Conservation (phyloP, 2,888 invertebrate genomes). For the Ditylenchus weischeri region DNA sequence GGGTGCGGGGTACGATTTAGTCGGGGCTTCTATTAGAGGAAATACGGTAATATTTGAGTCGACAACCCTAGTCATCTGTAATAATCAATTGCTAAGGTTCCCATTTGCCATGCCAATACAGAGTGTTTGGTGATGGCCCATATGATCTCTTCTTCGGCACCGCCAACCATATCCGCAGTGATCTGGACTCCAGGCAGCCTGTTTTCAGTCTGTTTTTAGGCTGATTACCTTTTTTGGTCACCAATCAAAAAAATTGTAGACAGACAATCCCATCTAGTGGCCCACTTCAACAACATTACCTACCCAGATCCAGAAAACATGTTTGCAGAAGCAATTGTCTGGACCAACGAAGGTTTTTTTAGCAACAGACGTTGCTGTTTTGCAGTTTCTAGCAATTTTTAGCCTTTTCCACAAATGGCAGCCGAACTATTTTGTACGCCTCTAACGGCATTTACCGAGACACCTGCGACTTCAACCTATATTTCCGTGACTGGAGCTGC, state of each 20-base stretch:
- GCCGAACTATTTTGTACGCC: slow-evolving; percentile 17
- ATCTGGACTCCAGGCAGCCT: slow-evolving; percentile 35
- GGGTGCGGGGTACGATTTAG: no score
- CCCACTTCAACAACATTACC: slow-evolving; percentile 13
- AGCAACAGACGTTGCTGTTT: neutral
- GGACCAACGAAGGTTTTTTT: slow-evolving; percentile 28
- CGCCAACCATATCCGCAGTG: slow-evolving; percentile 33
- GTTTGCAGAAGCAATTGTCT: slow-evolving; percentile 27
- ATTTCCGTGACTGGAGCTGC: slow-evolving; percentile 46
- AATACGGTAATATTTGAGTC: no score
- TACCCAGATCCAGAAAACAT: slow-evolving; percentile 34
- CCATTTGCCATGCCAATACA: slow-evolving; percentile 40
- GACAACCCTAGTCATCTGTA: no score
- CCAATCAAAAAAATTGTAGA: neutral
- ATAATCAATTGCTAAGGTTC: no score
- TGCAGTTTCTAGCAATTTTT: neutral
- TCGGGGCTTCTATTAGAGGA: no score
- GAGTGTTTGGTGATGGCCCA: slow-evolving; percentile 36
- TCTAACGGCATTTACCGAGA: slow-evolving; percentile 48
- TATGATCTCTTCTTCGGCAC: slow-evolving; percentile 41
- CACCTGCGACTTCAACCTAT: slow-evolving; percentile 42
- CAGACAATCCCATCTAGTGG: neutral
- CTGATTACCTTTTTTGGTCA: no score
- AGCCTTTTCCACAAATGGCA: neutral
- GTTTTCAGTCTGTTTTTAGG: slow-evolving; percentile 23